Evolutionary conservation across 2,888 invertebrate species (phyloP), one percentile per base, ranked within the genome.

Genomic region (Cephus pygmeus): DNA sequence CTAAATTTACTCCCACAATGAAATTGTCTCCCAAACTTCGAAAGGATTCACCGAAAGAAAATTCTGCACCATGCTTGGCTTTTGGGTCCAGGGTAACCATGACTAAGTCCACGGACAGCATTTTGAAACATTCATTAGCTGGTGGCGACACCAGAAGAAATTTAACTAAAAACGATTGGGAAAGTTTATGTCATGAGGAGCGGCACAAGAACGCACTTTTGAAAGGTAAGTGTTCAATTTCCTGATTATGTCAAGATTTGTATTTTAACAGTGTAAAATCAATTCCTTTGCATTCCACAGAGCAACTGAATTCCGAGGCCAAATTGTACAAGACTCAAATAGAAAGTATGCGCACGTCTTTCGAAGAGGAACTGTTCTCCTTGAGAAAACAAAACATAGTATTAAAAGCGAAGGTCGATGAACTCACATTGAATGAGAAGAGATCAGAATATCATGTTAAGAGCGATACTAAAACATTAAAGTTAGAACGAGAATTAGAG

Each of bases 371-470:
- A 79, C 75, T 91, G 31, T 91, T 91, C 77, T 80, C 87, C 0
- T 75, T 91, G 2, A 91, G 90, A 69, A 91, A 90, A 36, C 89
- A 90, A 74, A 91, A 91, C 75, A 90, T 91, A 11, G 82, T 90
- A 75, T 79, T 91, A 30, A 91, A 91, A 75, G 85, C 89, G 1
- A 90, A 89, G 78, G 79, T 90, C 0, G 91, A 91, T 71, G 90
- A 91, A 35, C 76, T 88, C 0, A 81, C 85, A 4, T 69, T 88
- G 75, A 87, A 82, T 34, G 88, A 89, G 30, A 87, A 81, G 23
- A 83, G 85, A 4, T 35, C 78, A 0, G 87, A 87, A 6, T 30
- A 82, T 31, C 79, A 76, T 15, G 69, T 79, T 1, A 86, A 82
- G n/a, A 84, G 85, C 23, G 88, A 88, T 34, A 87, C 85, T 0